Evolutionary conservation across 2,888 invertebrate species (phyloP).

Genomic region (Julus scanicus): DNA sequence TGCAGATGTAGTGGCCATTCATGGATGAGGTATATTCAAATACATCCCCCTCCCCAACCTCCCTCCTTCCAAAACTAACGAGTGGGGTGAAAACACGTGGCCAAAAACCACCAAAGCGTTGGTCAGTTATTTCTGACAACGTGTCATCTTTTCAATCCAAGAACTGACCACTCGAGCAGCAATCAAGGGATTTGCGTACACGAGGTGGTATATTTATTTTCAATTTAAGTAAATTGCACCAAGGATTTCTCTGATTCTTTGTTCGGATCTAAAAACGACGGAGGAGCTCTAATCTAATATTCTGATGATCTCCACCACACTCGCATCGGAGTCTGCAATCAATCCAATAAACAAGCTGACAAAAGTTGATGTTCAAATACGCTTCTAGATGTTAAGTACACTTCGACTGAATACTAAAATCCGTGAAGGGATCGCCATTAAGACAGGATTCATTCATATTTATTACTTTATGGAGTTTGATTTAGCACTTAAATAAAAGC

Average conservation of each 20-base stretch:
- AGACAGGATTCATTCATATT: conserved; percentile 13
- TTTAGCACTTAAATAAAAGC: conserved; percentile 25
- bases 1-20: conserved; percentile 30
- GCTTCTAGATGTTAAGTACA: background rate
- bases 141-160: background rate
- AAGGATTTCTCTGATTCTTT: background rate
- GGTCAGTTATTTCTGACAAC: background rate
- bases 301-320: conserved; percentile 7
- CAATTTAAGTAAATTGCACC: background rate
- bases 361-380: conserved; percentile 27
- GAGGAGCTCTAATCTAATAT: conserved; percentile 15
- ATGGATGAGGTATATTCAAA: background rate
- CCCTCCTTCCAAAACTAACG: background rate
- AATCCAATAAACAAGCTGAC: conserved; percentile 33
- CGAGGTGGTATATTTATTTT: background rate
- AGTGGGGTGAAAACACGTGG: conserved; percentile 9
- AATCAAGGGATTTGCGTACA: background rate
- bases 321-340: background rate
- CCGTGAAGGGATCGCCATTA: background rate
- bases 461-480: conserved; percentile 33
- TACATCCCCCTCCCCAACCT: background rate
- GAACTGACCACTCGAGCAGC: too few species aligned
- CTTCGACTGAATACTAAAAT: conserved; percentile 26
- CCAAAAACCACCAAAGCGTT: background rate
- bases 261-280: background rate